Base-by-base conservation (phyloP, 30 jellyfish, hydroid and myxozoan genomes). In the Pelagia noctiluca region DNA sequence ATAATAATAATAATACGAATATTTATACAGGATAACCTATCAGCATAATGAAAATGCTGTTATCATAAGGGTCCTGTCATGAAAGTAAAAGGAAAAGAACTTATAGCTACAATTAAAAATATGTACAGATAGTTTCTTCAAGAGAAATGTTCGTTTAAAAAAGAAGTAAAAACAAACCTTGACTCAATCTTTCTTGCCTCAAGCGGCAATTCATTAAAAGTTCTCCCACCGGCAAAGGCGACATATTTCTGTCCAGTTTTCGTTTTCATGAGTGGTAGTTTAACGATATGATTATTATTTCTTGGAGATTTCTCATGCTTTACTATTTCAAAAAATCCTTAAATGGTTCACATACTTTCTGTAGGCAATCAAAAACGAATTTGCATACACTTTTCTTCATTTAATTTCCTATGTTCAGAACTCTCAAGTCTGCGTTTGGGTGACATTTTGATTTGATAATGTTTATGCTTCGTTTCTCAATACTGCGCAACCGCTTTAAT, bases 381-480 rank as follows among this genome's bases (percentile, higher is more conserved):
- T 42, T 42, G 57, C 57, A 42, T 8, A 42, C 57, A 16, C 57
- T 42, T 30, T 74, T 50, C 75, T 74, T 74, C 76, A 74, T 74
- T 74, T 74, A 54, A 74, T 74, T 74, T 52, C 35, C 76, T 16
- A 74, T 74, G 86, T 49, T 74, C 86, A 75, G 76, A 49, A 16
- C 57, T 74, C 86, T 23, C 63, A 74, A 74, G 31, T 47, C 86
- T 49, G 75, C 76, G 61, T 47, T 49, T 74, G 86, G 86, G 74
- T 49, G 86, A 49, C 2, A 74, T 74, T 49, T 48, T 74, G 76
- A 74, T 74, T 71, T 48, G 62, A 48, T 48, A 48, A 48, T 48
- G 62, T 48, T 48, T 48, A 48, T 48, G 62, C 62, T 48, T 48
- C n/a, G 62, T 48, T 48, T 48, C 62, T 13, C 62, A n/a, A n/a